Percentiles rank a stretch among this genome's conserved stretches.
phyloP scores from a whole-genome alignment of 2,113 vertebrate species.

The Alouatta palliata region DNA sequence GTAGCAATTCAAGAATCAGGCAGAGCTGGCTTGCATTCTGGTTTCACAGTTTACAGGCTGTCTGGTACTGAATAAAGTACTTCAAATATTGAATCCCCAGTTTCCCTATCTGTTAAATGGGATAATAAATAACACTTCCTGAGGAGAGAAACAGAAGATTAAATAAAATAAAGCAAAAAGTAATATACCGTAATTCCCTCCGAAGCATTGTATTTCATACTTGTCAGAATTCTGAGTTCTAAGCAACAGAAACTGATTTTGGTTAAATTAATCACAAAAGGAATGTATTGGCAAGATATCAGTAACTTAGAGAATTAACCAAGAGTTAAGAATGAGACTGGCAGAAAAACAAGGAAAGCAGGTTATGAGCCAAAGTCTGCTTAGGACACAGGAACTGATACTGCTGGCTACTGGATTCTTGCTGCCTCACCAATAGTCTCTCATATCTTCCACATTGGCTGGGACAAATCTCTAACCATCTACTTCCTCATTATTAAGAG shows the following conservation, averaged over 20 bases:
- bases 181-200: not conserved
- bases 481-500: not conserved
- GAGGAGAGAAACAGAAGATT: not conserved
- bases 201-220: not conserved
- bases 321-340: not conserved
- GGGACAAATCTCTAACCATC: not conserved
- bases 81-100: not conserved
- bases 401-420: not conserved
- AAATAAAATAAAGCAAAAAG: slow-evolving; percentile 4
- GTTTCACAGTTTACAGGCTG: not conserved
- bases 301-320: not conserved
- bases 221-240: not conserved
- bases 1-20: not conserved
- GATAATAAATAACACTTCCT: not conserved
- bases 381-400: not conserved
- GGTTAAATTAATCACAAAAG: not conserved
- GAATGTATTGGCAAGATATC: not conserved
- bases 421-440: not conserved
- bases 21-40: not conserved
- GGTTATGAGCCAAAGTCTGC: not conserved
- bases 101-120: not conserved
- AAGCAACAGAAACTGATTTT: not conserved
- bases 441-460: not conserved
- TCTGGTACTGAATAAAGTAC: not conserved
- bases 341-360: not conserved